Conservation (phyloP, 2,888 invertebrate species). For the Trisateles emortualis region DNA sequence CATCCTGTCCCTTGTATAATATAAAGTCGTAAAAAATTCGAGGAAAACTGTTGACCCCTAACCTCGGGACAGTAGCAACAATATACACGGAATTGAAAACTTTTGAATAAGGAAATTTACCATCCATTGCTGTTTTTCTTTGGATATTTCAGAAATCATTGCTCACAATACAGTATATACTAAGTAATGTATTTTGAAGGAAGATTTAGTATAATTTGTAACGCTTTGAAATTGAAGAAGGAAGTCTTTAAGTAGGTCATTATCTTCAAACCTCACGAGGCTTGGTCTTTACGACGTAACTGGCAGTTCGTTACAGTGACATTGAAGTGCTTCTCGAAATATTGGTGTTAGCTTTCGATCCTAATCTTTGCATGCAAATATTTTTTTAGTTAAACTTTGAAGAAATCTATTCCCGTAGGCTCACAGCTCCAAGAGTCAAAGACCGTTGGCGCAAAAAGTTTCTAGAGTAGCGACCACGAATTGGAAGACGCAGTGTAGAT, state of each 20-base stretch:
- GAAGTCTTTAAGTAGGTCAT: constrained; percentile 10
- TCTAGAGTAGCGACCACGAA: too few relatives aligned
- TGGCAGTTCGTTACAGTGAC: constrained; percentile 11
- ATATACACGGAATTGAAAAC: constrained; percentile 6
- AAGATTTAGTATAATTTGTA: not conserved
- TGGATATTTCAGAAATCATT: not conserved
- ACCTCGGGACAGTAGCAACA: not conserved
- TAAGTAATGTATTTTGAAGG: not conserved
- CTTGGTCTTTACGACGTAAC: constrained; percentile 11
- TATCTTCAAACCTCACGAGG: constrained; percentile 1
- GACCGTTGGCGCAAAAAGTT: too few relatives aligned
- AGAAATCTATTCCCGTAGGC: too few relatives aligned
- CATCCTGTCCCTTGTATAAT: constrained; percentile 24
- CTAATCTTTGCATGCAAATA: not conserved
- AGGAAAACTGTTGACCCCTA: constrained; percentile 9
- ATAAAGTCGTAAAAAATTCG: constrained; percentile 32
- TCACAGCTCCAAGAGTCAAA: too few relatives aligned
- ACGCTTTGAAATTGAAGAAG: not conserved
- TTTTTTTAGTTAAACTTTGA: not conserved
- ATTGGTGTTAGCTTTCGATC: not conserved
- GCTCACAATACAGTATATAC: not conserved
- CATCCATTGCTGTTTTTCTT: not conserved
- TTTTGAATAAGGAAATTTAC: not conserved
- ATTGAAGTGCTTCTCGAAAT: not conserved
- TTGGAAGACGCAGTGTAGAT: too few relatives aligned